These are phyloP conservation scores for Crotalus horridus DNA, from an alignment of 2,113 vertebrate species.

Conservation along the genomic window DNA sequence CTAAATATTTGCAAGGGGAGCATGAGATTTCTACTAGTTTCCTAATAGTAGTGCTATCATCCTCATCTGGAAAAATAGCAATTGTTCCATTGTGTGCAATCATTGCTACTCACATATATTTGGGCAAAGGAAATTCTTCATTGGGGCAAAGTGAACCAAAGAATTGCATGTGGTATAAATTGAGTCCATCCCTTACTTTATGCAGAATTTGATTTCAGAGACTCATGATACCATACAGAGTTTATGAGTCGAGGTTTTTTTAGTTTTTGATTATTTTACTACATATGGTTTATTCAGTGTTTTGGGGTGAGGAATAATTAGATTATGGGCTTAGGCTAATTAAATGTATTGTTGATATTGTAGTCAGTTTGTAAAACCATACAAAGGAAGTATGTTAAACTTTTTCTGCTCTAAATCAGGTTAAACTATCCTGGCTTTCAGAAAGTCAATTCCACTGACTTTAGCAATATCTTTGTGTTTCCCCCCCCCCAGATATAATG, in stretches of 20 bases:
- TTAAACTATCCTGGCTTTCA: background rate
- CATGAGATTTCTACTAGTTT: background rate
- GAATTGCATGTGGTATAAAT: background rate
- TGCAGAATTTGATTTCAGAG: background rate
- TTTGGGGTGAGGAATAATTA: background rate
- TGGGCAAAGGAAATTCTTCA: background rate
- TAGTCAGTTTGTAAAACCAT: background rate
- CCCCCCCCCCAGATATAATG: accelerated
- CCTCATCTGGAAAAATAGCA: background rate
- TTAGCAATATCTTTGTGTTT: slow-evolving; percentile 33
- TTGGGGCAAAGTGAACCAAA: background rate
- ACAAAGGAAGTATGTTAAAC: background rate
- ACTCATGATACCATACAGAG: background rate
- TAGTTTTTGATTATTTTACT: background rate
- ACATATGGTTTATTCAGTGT: background rate
- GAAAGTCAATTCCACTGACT: slow-evolving; percentile 6
- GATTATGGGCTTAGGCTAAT: background rate
- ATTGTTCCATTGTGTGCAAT: background rate
- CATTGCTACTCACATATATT: background rate
- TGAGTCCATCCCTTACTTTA: background rate
- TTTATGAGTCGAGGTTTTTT: background rate
- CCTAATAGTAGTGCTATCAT: background rate
- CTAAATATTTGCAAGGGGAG: background rate
- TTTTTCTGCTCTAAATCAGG: background rate
- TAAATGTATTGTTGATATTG: background rate